phyloP scores from a whole-genome alignment of 2,113 vertebrate genomes.

The Ciconia boyciana region DNA sequence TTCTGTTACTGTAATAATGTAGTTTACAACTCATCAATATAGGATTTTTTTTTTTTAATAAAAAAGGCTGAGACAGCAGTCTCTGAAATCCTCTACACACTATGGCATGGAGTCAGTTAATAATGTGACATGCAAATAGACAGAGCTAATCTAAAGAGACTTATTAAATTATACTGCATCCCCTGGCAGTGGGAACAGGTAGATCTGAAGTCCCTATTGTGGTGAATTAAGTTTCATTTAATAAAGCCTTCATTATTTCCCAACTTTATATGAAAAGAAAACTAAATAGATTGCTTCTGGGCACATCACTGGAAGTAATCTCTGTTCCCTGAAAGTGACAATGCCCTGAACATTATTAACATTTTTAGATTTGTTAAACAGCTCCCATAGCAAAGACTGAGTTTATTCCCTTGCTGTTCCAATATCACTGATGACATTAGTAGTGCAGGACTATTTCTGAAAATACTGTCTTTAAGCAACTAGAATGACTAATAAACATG shows the following conservation, averaged over 20 bases:
- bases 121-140: not conserved
- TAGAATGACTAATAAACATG: not conserved
- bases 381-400: not conserved
- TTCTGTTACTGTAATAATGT: not conserved
- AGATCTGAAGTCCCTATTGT: not conserved
- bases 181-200: not conserved
- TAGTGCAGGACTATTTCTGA: not conserved
- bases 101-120: not conserved
- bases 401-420: not conserved
- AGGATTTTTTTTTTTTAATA: not conserved
- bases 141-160: conserved; percentile 27
- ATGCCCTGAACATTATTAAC: conserved; percentile 47
- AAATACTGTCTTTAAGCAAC: conserved; percentile 1
- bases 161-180: conserved; percentile 5
- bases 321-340: conserved; percentile 28
- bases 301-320: not conserved
- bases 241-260: conserved; percentile 59
- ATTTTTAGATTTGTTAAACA: conserved; percentile 38
- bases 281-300: conserved; percentile 49
- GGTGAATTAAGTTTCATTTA: conserved; percentile 41
- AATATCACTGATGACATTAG: not conserved
- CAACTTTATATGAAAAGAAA: conserved; percentile 46
- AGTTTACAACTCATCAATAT: not conserved
- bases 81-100: not conserved
- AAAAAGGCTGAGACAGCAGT: not conserved